Conservation (phyloP, 2,797 vertebrate genomes). For the Erithacus rubecula region DNA sequence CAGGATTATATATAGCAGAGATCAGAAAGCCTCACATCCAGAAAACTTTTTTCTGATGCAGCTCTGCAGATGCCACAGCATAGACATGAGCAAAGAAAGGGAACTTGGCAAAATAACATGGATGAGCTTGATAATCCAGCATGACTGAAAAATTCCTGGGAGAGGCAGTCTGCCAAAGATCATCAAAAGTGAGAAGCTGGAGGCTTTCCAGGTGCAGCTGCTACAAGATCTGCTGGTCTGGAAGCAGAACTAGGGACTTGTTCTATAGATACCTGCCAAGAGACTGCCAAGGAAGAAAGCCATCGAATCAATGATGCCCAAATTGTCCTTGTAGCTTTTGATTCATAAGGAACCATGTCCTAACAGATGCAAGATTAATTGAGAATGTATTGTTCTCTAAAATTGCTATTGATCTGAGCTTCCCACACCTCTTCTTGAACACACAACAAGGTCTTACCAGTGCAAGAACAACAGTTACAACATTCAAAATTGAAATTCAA, state of each 20-base stretch:
- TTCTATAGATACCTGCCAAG: constrained; percentile 70
- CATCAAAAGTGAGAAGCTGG: constrained; percentile 69
- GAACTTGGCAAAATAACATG: constrained; percentile 66
- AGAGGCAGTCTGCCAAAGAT: constrained; percentile 69
- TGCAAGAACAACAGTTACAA: constrained; percentile 51
- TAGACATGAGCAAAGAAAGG: constrained; percentile 52
- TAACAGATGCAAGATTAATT: constrained; percentile 69
- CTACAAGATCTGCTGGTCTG: constrained; percentile 70
- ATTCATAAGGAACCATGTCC: constrained; percentile 65
- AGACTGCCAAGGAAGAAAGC: constrained; percentile 66
- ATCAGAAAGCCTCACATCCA: constrained; percentile 42
- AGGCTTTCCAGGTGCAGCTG: constrained; percentile 71
- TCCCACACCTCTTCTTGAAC: constrained; percentile 54
- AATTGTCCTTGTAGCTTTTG: constrained; percentile 65
- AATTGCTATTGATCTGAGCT: constrained; percentile 62
- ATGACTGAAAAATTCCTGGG: constrained; percentile 70
- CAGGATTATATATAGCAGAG: constrained; percentile 22
- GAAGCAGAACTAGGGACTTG: constrained; percentile 61
- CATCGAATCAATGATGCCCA: constrained; percentile 62
- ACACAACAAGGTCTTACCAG: constrained; percentile 54
- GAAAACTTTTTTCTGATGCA: constrained; percentile 50
- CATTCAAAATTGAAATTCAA: constrained; percentile 45
- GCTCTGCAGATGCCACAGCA: constrained; percentile 61
- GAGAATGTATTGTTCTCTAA: constrained; percentile 67
- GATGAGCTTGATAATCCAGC: constrained; percentile 68